A percentile compares a stretch with the other conserved stretches of the same genome.
These are phyloP conservation scores for Ceratosolen fusciceps DNA, from an alignment of 1,140 invertebrate genomes.

Conservation along the genomic window DNA sequence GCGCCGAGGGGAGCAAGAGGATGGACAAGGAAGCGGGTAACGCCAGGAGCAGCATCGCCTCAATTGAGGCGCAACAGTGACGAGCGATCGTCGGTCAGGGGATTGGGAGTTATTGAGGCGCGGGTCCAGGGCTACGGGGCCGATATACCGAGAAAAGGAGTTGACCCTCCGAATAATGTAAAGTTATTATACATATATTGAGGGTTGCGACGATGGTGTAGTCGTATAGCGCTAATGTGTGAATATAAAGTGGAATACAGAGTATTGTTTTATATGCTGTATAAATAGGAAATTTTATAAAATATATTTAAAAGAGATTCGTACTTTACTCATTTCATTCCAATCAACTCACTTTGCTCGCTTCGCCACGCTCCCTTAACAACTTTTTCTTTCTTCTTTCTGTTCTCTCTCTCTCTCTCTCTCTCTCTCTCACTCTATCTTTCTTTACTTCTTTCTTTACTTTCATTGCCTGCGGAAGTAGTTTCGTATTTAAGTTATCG, in stretches of 20 bases:
- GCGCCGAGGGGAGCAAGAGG: conserved; percentile 60
- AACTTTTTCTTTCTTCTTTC: too few species aligned
- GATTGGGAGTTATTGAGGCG: neutral
- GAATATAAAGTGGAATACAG: conserved; percentile 71
- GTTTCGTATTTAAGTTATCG: neutral
- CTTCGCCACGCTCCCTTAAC: neutral
- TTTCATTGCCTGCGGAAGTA: neutral
- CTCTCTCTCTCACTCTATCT: neutral
- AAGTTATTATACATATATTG: conserved; percentile 63
- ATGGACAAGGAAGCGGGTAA: conserved; percentile 54
- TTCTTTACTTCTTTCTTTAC: neutral
- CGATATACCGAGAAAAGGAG: conserved; percentile 29
- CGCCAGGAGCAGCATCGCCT: conserved; percentile 54
- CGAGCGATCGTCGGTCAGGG: conserved; percentile 27
- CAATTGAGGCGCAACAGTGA: conserved; percentile 55
- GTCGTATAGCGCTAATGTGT: conserved; percentile 70
- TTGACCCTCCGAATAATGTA: conserved; percentile 68
- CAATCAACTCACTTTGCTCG: neutral
- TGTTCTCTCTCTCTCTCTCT: too few species aligned
- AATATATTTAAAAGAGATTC: conserved; percentile 70
- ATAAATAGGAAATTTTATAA: conserved; percentile 72
- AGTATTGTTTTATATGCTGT: conserved; percentile 73
- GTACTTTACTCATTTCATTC: conserved; percentile 46
- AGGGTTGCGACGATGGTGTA: conserved; percentile 55
- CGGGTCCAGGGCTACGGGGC: neutral